Conservation (phyloP, 2,888 invertebrate species). For the Autographa gamma region DNA sequence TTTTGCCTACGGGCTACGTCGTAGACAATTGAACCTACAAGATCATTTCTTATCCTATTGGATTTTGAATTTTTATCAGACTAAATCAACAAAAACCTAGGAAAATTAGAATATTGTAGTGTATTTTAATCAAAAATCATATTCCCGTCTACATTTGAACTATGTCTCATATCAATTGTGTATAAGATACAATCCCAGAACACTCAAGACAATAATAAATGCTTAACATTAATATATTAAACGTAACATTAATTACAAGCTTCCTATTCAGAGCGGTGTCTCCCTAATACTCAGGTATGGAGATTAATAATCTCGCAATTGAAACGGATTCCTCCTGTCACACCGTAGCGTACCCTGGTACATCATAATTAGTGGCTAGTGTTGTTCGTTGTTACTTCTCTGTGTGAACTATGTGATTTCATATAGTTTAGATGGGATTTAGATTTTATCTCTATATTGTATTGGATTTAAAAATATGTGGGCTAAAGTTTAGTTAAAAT, state of each 20-base stretch:
- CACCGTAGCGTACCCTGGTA: slow-evolving; percentile 25
- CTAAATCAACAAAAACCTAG: no score
- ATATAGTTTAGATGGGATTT: neutral
- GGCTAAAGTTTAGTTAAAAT: no score
- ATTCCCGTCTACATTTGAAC: no score
- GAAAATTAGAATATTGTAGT: no score
- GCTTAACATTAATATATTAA: slow-evolving; percentile 23
- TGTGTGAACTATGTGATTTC: neutral
- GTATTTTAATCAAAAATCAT: no score
- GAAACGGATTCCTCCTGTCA: slow-evolving; percentile 25
- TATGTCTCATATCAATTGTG: neutral
- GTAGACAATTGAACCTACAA: no score
- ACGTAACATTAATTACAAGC: slow-evolving; percentile 16
- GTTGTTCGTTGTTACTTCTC: slow-evolving; percentile 8
- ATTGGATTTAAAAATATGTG: no score
- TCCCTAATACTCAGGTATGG: slow-evolving; percentile 19
- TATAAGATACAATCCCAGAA: neutral
- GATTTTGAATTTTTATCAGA: no score
- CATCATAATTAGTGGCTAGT: slow-evolving; percentile 47
- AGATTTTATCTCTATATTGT: no score
- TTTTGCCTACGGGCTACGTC: neutral
- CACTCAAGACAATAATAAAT: neutral
- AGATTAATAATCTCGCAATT: slow-evolving; percentile 39
- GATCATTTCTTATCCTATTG: no score
- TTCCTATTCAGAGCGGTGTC: neutral